Percentiles rank a stretch among this genome's conserved stretches.
Evolutionary conservation across 2,113 vertebrate genomes (phyloP).

Genomic region (Anser cygnoides): DNA sequence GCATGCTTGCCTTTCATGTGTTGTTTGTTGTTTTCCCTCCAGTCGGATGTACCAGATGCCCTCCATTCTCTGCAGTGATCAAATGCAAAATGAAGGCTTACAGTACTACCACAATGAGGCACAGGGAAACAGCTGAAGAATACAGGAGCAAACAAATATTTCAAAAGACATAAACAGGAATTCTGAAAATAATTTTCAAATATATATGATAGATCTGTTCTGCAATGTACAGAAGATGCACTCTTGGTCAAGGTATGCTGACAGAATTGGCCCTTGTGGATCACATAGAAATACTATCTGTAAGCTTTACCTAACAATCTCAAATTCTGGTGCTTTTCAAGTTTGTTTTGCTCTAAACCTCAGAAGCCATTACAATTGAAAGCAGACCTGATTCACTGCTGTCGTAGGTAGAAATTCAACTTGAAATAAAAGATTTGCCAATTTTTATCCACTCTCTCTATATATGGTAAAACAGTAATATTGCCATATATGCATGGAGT

Average conservation of each 20-base stretch:
- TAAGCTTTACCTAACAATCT: not conserved
- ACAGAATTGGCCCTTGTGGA: not conserved
- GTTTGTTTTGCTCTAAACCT: not conserved
- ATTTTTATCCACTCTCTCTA: not conserved
- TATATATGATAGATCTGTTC: fast-evolving
- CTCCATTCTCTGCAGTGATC: not conserved
- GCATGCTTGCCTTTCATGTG: not conserved
- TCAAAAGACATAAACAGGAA: not conserved
- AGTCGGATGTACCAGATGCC: not conserved
- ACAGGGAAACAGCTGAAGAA: not conserved
- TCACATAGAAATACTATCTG: not conserved
- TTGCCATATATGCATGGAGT: not conserved
- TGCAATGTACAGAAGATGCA: not conserved
- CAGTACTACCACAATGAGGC: not conserved
- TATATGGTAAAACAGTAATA: not conserved
- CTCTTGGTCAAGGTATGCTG: not conserved
- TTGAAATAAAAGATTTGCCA: not conserved
- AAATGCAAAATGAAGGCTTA: not conserved
- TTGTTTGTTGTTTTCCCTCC: not conserved
- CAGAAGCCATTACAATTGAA: not conserved
- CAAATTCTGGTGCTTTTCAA: not conserved
- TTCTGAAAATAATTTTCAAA: not conserved
- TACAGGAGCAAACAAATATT: not conserved
- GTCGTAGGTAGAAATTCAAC: not conserved
- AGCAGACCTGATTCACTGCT: not conserved